A percentile compares a stretch with the other conserved stretches of the same genome.
Evolutionary conservation across 1,140 invertebrate species (phyloP).

Genomic region (Holotrichia oblita): DNA sequence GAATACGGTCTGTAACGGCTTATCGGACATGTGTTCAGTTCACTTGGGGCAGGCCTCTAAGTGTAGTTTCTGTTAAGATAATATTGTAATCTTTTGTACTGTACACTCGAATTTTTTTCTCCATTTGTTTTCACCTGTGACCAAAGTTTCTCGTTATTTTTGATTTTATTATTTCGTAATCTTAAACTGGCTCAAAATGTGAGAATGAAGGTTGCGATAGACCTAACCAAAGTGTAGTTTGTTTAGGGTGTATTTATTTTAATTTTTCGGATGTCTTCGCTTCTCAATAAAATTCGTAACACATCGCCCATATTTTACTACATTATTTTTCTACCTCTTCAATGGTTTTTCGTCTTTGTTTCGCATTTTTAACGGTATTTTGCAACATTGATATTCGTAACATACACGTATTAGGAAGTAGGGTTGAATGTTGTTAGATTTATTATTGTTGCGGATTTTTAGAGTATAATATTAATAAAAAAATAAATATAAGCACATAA

Average conservation of each 20-base stretch:
- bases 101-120: slow-evolving; percentile 1
- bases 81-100: background rate
- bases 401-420: slow-evolving; percentile 34
- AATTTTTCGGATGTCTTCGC: background rate
- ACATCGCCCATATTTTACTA: background rate
- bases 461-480: slow-evolving; percentile 33
- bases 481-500: slow-evolving; percentile 16
- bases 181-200: slow-evolving; percentile 24
- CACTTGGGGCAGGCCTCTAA: slow-evolving; percentile 68
- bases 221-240: slow-evolving; percentile 36
- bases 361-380: slow-evolving; percentile 3
- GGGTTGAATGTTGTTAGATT: slow-evolving; percentile 39
- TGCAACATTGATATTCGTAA: background rate
- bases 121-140: background rate
- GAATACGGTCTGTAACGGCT: slow-evolving; percentile 62
- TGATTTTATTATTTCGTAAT: slow-evolving; percentile 1
- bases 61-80: slow-evolving; percentile 66
- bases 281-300: slow-evolving; percentile 4
- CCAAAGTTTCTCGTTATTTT: slow-evolving; percentile 29
- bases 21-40: slow-evolving; percentile 66
- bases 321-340: slow-evolving; percentile 21
- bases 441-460: slow-evolving; percentile 39
- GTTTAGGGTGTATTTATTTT: slow-evolving; percentile 33
- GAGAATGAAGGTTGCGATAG: slow-evolving; percentile 23
- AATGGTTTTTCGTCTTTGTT: background rate